Percentiles rank a stretch among this genome's conserved stretches.
phyloP scores from a whole-genome alignment of 2,888 invertebrate genomes.

The Limnephilus rhombicus region DNA sequence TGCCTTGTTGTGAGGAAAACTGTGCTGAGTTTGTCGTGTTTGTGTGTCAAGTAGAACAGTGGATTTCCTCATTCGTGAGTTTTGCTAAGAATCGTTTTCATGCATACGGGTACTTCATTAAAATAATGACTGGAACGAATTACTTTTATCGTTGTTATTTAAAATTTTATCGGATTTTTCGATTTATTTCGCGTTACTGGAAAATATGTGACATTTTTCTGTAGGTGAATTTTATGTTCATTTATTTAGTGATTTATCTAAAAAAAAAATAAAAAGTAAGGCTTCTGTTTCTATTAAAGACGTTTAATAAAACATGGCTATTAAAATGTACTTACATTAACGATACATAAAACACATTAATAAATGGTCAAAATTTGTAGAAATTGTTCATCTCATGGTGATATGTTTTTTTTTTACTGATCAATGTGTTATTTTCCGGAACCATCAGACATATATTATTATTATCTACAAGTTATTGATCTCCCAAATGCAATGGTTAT shows the following conservation, averaged over 20 bases:
- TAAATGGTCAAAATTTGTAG: too few species aligned
- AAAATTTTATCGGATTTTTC: not conserved
- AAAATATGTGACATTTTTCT: not conserved
- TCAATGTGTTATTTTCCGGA: too few species aligned
- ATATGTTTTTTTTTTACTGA: too few species aligned
- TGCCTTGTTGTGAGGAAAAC: not conserved
- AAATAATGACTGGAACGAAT: not conserved
- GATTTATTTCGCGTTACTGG: not conserved
- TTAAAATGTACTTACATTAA: too few species aligned
- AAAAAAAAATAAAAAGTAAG: not conserved
- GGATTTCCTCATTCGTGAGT: not conserved
- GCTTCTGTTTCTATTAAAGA: too few species aligned
- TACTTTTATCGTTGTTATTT: not conserved
- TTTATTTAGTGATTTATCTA: not conserved
- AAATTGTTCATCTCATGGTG: too few species aligned
- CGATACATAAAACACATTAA: too few species aligned
- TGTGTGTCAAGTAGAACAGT: not conserved
- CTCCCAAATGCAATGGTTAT: not conserved
- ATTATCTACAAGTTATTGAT: not conserved
- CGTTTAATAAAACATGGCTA: too few species aligned
- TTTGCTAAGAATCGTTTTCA: not conserved
- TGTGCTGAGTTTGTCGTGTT: not conserved
- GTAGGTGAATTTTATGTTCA: not conserved
- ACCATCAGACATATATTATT: not conserved
- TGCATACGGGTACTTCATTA: conserved; percentile 1